Percentiles rank a stretch among this genome's conserved stretches.
Evolutionary conservation across 1,140 invertebrate species (phyloP).

Genomic region (Pomacea maculata): DNA sequence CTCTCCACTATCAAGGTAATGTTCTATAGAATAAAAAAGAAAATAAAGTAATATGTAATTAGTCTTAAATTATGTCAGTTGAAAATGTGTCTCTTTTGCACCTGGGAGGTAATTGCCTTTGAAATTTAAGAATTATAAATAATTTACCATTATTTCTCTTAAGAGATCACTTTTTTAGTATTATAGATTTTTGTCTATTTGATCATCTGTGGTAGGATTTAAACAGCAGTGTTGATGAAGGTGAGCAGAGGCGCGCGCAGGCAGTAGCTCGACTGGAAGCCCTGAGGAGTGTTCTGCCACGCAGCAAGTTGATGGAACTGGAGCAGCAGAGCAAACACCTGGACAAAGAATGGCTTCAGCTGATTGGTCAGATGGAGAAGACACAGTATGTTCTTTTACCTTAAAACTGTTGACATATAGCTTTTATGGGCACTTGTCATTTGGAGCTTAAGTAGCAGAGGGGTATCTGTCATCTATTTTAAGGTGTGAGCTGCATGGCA

Average conservation of each 20-base stretch:
- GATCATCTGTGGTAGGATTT: constrained; percentile 42
- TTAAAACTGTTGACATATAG: not conserved
- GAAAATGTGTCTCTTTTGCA: not conserved
- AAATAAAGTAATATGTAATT: not conserved
- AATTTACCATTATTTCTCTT: no score
- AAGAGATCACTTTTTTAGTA: no score
- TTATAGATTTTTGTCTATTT: no score
- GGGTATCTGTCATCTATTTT: no score
- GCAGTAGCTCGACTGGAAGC: constrained; percentile 48
- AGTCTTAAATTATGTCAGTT: not conserved
- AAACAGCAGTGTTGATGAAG: constrained; percentile 47
- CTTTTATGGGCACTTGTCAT: no score
- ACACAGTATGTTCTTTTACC: constrained; percentile 69
- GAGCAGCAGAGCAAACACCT: constrained; percentile 72
- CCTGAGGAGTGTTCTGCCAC: constrained; percentile 48
- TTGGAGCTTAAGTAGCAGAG: no score
- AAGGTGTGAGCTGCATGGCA: no score
- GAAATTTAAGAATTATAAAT: not conserved
- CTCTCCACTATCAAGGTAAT: constrained; percentile 72
- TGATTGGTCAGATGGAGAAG: constrained; percentile 74
- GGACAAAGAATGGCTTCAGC: constrained; percentile 77
- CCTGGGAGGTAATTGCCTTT: not conserved
- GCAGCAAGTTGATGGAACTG: constrained; percentile 53
- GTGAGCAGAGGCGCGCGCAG: constrained; percentile 52
- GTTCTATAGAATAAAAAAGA: not conserved